phyloP scores from a whole-genome alignment of 2,888 invertebrate species.

The Andricus quercusramuli region DNA sequence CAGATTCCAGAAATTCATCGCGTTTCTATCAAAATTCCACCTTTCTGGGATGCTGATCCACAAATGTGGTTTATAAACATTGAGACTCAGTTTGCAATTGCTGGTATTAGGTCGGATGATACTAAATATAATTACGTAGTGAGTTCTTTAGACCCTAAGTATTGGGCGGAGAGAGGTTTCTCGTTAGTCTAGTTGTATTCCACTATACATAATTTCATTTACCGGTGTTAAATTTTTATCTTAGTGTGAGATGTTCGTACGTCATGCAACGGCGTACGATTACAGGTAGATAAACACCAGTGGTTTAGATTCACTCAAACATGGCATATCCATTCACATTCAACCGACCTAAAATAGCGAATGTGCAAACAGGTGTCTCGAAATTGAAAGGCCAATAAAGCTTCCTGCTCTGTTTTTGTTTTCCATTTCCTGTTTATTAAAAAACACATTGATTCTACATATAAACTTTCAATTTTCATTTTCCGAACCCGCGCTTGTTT shows the following conservation, averaged over 20 bases:
- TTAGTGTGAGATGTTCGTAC: background rate
- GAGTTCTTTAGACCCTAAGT: too few species aligned
- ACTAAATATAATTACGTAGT: too few species aligned
- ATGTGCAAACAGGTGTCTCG: background rate
- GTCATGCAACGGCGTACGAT: background rate
- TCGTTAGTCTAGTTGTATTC: background rate
- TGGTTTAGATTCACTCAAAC: background rate
- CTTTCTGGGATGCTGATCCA: too few species aligned
- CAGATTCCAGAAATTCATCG: too few species aligned
- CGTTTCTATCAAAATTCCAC: too few species aligned
- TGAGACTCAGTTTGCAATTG: too few species aligned
- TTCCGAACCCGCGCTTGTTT: background rate
- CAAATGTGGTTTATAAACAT: too few species aligned
- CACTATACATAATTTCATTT: background rate
- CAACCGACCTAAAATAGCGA: background rate
- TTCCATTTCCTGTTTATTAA: background rate
- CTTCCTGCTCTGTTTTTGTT: background rate
- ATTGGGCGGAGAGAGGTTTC: too few species aligned
- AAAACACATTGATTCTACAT: background rate
- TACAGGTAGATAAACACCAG: background rate
- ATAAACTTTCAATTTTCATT: constrained; percentile 1
- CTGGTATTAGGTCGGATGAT: too few species aligned
- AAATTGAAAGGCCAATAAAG: background rate
- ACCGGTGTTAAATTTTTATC: background rate
- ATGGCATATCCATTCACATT: background rate